Conservation (phyloP, 2,888 invertebrate genomes). For the Labia minor region DNA sequence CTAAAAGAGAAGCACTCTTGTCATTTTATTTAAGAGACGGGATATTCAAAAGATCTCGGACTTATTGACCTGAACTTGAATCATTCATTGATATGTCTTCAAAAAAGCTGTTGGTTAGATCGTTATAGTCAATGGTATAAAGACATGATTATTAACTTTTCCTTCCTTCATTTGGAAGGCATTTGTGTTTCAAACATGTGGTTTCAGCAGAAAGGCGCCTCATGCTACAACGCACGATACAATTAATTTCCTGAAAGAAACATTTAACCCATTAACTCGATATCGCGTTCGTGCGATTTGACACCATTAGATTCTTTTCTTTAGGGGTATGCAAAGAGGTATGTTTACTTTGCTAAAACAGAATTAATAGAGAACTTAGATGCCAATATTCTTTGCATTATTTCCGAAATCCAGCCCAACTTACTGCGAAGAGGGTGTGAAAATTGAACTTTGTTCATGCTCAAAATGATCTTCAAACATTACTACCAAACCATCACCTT, state of each 20-base stretch:
- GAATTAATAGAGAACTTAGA: background rate
- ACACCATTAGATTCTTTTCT: background rate
- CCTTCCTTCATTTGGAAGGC: background rate
- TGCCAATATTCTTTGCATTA: background rate
- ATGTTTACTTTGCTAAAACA: background rate
- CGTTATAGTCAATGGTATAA: background rate
- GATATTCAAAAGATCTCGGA: too few relatives aligned
- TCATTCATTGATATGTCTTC: background rate
- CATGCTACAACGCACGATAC: background rate
- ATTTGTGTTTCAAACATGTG: background rate
- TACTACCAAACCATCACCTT: too few relatives aligned
- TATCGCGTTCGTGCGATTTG: background rate
- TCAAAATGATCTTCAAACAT: too few relatives aligned
- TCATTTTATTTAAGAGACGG: too few relatives aligned
- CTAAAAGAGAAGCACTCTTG: background rate
- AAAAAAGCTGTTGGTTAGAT: background rate
- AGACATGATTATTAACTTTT: background rate
- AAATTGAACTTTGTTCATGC: too few relatives aligned
- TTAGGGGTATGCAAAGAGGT: background rate
- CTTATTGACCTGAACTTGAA: too few relatives aligned
- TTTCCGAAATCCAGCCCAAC: background rate
- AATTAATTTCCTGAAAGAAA: background rate
- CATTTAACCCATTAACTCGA: background rate
- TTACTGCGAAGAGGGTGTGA: background rate
- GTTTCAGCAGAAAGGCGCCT: background rate